A percentile compares a stretch with the other conserved stretches of the same genome.
These are phyloP conservation scores for Tyrannus savana DNA, from an alignment of 2,113 vertebrate genomes.

Conservation along the genomic window DNA sequence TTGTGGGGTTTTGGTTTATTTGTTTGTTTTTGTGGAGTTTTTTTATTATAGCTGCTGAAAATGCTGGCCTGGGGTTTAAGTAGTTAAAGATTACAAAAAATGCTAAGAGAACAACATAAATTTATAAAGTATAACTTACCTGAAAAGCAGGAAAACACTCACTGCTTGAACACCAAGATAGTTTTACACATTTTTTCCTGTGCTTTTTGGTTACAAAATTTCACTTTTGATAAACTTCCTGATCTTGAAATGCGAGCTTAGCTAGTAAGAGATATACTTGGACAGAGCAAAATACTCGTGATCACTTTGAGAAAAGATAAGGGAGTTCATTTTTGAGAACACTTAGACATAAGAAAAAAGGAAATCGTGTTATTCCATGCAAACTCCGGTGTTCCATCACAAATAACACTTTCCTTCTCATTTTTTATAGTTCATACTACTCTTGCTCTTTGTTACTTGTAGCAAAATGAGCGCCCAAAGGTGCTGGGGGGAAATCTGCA, in stretches of 20 bases:
- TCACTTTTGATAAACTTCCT: neutral
- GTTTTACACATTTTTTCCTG: neutral
- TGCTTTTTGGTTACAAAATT: neutral
- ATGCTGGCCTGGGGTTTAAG: neutral
- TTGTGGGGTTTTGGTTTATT: neutral
- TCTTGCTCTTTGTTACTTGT: neutral
- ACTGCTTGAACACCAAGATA: neutral
- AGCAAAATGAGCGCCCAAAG: neutral
- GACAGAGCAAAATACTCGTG: neutral
- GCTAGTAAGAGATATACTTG: neutral
- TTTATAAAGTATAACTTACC: neutral
- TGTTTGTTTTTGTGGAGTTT: no score
- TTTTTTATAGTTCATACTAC: neutral
- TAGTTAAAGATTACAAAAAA: neutral
- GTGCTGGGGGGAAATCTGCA: neutral
- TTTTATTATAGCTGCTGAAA: neutral
- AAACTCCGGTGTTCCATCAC: neutral
- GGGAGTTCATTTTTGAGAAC: neutral
- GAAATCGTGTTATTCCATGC: neutral
- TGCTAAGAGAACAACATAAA: neutral
- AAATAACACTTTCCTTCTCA: neutral
- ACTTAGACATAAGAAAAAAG: neutral
- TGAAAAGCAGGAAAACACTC: neutral
- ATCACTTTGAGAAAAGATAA: neutral
- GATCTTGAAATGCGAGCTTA: neutral